Percentiles rank a stretch among this genome's conserved stretches.
These are phyloP conservation scores for Arizona elegans DNA, from an alignment of 2,113 vertebrate genomes.

Conservation along the genomic window DNA sequence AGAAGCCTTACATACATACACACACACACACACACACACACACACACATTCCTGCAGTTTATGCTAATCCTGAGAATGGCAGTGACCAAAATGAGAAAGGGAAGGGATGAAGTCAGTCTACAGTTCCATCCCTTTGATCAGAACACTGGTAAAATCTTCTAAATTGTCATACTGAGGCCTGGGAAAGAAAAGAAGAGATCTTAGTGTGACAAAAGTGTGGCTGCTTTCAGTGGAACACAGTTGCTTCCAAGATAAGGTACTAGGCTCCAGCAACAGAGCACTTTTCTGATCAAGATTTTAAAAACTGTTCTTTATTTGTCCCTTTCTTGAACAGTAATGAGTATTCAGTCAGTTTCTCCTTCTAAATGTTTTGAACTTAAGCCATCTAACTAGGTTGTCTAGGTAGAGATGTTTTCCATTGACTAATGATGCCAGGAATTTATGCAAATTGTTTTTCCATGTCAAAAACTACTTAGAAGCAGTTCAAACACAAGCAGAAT, in stretches of 20 bases:
- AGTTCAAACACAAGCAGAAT: background rate
- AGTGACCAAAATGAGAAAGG: slow-evolving; percentile 44
- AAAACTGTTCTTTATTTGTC: background rate
- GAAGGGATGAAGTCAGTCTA: slow-evolving; percentile 37
- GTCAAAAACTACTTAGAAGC: background rate
- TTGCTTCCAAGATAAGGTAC: background rate
- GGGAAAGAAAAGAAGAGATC: background rate
- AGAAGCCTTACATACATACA: background rate
- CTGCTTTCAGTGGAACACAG: background rate
- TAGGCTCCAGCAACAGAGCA: background rate
- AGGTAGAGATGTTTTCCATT: background rate
- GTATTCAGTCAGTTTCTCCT: background rate
- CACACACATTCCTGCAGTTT: background rate
- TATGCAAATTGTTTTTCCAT: background rate
- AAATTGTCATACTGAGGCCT: slow-evolving; percentile 50
- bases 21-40: too few relatives aligned
- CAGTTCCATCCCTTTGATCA: slow-evolving; percentile 43
- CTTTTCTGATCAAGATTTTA: background rate
- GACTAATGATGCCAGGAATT: background rate
- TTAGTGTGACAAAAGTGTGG: background rate
- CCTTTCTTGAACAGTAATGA: background rate
- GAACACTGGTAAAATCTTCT: slow-evolving; percentile 33
- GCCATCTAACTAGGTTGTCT: background rate
- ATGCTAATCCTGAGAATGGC: background rate
- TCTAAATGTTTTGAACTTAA: background rate